Percentiles rank a stretch among this genome's conserved stretches.
Conservation (phyloP, 1,140 invertebrate species). For the Ips nitidus region DNA sequence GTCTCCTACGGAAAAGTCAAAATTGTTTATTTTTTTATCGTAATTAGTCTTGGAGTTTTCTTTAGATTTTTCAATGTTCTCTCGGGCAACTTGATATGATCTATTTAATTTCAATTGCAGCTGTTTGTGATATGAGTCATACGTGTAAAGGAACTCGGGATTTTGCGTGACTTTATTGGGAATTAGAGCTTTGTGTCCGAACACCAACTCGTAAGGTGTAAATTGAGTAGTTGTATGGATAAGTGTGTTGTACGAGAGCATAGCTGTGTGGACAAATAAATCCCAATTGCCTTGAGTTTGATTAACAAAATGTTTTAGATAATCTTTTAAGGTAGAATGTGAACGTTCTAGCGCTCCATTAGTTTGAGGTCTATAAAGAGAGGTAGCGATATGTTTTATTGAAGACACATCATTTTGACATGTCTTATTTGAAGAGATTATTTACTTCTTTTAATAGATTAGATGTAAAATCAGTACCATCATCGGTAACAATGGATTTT, state of each 20-base stretch:
- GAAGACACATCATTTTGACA: too few species aligned
- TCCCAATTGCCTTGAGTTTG: conserved; percentile 50
- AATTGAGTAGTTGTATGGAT: conserved; percentile 42
- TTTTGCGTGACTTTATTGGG: conserved; percentile 36
- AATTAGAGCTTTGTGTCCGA: conserved; percentile 43
- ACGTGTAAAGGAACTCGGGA: conserved; percentile 42
- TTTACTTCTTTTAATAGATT: conserved; percentile 45
- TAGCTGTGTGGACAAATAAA: conserved; percentile 47
- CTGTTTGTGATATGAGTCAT: conserved; percentile 44
- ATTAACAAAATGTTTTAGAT: conserved; percentile 51
- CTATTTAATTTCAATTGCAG: conserved; percentile 46
- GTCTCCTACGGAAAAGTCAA: conserved; percentile 39
- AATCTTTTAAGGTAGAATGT: conserved; percentile 50
- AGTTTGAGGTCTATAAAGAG: conserved; percentile 44
- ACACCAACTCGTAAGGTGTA: conserved; percentile 45
- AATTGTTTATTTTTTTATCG: conserved; percentile 45
- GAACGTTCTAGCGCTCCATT: conserved; percentile 49
- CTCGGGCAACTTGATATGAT: conserved; percentile 43
- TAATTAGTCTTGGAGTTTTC: conserved; percentile 43
- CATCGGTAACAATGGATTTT: conserved; percentile 41
- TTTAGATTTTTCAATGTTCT: conserved; percentile 43
- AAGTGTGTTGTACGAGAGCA: conserved; percentile 50
- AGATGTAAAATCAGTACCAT: conserved; percentile 46
- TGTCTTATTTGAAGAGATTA: conserved; percentile 44
- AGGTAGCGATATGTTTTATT: conserved; percentile 40